Evolutionary conservation across 2,113 vertebrate genomes (phyloP), one percentile per base, ranked within the genome.

Genomic region (Odontesthes bonariensis): DNA sequence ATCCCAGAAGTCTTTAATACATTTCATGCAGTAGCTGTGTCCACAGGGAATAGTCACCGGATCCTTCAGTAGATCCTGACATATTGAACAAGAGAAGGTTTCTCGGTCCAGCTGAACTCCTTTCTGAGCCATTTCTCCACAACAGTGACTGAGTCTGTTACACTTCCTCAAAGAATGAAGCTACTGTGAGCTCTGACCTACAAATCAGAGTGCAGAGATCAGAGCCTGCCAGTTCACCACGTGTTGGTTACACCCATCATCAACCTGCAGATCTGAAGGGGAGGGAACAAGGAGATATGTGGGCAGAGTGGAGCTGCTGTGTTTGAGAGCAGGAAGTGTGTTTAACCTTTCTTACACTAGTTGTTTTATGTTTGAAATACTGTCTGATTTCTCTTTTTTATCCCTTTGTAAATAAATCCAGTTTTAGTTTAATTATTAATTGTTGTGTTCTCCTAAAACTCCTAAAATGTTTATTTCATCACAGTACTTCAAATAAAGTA

Each of bases 31-130:
- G 27, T 27, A 27, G 3, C 27, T 27, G 27, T 27, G 27, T 27
- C 27, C 27, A 27, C 27, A 27, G 27, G 27, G 27, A 38, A 58
- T 47, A 31, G 42, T 35, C 54, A 69, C 57, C 14, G n/a, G 68
- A 38, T 60, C 32, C n/a, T 71, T 60, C 14, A 60, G 44, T 17
- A 70, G n/a, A 59, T 70, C 55, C 68, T 58, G 23, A 47, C 67
- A 69, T 7, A 58, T 55, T 0, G 55, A 59, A 35, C 44, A 59
- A 9, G 42, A 47, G 55, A 32, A 52, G 27, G 27, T 27, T 27
- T 27, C 27, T 27, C 27, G 27, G 27, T 27, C 27, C 27, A 27
- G 27, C 27, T 27, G 27, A 27, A 27, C 27, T 27, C 27, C 27
- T 27, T 27, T 27, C 27, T 27, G 27, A 27, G 27, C 49, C 19